Evolutionary conservation across 2,888 invertebrate species (phyloP), one percentile per base, ranked within the genome.

Genomic region (Seira musarum): DNA sequence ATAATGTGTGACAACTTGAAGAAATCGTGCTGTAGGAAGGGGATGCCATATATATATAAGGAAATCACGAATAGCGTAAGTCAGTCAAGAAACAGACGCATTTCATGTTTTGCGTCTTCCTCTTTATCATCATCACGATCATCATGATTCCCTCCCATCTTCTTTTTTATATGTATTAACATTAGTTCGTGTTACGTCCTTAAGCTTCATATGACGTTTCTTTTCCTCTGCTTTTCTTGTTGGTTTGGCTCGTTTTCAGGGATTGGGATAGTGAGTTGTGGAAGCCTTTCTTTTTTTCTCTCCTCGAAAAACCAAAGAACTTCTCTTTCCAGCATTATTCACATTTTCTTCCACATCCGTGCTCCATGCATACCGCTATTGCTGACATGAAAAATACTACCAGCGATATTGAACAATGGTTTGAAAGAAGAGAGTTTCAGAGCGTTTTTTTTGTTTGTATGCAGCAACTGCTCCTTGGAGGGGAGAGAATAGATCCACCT

Each of bases 71-170:
- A 40, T 72, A 63, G 73, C 68, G 24, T 68, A 79, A 72, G 79
- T 79, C 79, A 73, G 66, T 79, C 73, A 79, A 64, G 49, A 64
- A 72, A 72, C 72, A 79, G 79, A 73, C 73, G 65, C 53, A 66
- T 77, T 49, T 77, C 65, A 65, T 64, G 73, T 72, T 70, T 79
- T 57, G 72, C 72, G 53, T 61, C 61, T 49, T 49, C 72, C 30
- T 61, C 61, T 70, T 70, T 21, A 70, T 70, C 70, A 70, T 79
- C 78, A 67, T 72, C 72, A n/a, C n/a, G n/a, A n/a, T n/a, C n/a
- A n/a, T n/a, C n/a, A n/a, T n/a, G n/a, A 72, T 72, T 72, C 72
- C 79, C 79, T 79, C 79, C 79, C 73, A 79, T 69, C 67, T 72
- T 79, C 73, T 64, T 68, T 73, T 79, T 79, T 72, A 73, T 79